These are phyloP conservation scores for Lepus timidus DNA, from an alignment of 2,113 vertebrate genomes.

Conservation along the genomic window DNA sequence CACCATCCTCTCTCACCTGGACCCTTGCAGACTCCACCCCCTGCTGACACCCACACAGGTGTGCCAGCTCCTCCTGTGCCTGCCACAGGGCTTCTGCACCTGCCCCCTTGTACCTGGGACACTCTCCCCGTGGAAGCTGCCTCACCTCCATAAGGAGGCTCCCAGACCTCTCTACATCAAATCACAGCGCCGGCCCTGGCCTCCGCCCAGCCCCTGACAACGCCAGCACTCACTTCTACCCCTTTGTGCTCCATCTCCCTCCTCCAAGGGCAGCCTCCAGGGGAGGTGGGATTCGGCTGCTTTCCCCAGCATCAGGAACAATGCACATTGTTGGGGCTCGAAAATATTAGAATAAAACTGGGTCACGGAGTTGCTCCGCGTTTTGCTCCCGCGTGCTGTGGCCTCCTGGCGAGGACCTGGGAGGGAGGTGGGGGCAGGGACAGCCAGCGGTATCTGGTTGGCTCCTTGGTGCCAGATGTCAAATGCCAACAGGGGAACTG, in stretches of 20 bases:
- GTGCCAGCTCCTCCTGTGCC: neutral
- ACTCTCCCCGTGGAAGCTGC: neutral
- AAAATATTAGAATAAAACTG: neutral
- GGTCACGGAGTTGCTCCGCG: neutral
- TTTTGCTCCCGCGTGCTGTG: no score
- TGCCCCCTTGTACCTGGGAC: neutral
- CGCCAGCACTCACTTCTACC: neutral
- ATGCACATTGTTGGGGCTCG: neutral
- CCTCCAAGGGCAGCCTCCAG: neutral
- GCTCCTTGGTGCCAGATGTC: no score
- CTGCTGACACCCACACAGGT: neutral
- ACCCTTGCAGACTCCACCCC: neutral
- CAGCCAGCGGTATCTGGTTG: no score
- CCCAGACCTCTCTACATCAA: neutral
- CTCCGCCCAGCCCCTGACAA: neutral
- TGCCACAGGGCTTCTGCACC: conserved; percentile 24
- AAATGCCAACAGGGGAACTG: no score
- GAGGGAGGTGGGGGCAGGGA: no score
- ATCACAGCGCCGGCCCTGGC: neutral
- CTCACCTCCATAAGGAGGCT: neutral
- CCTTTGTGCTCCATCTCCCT: neutral
- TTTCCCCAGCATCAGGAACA: neutral
- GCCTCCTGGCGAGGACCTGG: no score
- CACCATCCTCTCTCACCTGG: neutral
- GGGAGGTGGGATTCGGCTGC: neutral